A percentile compares a stretch with the other conserved stretches of the same genome.
These are phyloP conservation scores for Monoplex corrugatus DNA, from an alignment of 2,888 invertebrate species.

Conservation along the genomic window DNA sequence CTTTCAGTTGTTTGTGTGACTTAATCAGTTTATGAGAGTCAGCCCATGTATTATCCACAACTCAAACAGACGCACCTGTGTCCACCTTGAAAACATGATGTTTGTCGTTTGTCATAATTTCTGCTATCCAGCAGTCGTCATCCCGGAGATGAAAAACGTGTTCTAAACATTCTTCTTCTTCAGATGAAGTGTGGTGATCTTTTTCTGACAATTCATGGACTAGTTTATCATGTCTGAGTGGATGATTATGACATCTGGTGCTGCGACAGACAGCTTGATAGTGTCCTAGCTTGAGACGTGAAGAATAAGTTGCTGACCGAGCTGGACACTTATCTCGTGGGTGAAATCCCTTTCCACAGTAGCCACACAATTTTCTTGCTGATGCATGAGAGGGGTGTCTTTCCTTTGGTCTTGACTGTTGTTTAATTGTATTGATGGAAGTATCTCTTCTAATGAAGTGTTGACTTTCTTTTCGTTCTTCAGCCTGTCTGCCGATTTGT, in stretches of 20 bases:
- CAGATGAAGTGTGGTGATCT: neutral
- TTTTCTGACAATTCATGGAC: conserved; percentile 12
- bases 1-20: conserved; percentile 33
- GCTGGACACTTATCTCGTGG: neutral
- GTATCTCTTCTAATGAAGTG: neutral
- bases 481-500: neutral
- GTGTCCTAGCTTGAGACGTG: conserved; percentile 13
- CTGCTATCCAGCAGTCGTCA: neutral
- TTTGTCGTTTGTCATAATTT: conserved; percentile 6
- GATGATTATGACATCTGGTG: neutral
- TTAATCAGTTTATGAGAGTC: neutral
- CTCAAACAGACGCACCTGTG: conserved; percentile 39
- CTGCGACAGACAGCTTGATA: conserved; percentile 29
- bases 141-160: neutral
- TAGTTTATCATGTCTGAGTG: neutral
- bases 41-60: neutral
- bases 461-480: neutral
- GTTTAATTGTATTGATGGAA: neutral
- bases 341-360: neutral
- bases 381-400: neutral
- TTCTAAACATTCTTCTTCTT: neutral
- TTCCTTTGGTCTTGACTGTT: neutral
- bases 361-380: neutral
- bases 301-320: too few relatives aligned
- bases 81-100: conserved; percentile 41